Percentiles rank a stretch among this genome's conserved stretches.
phyloP scores from a whole-genome alignment of 2,797 vertebrate genomes.

The Microctenopoma steveboyesi region DNA sequence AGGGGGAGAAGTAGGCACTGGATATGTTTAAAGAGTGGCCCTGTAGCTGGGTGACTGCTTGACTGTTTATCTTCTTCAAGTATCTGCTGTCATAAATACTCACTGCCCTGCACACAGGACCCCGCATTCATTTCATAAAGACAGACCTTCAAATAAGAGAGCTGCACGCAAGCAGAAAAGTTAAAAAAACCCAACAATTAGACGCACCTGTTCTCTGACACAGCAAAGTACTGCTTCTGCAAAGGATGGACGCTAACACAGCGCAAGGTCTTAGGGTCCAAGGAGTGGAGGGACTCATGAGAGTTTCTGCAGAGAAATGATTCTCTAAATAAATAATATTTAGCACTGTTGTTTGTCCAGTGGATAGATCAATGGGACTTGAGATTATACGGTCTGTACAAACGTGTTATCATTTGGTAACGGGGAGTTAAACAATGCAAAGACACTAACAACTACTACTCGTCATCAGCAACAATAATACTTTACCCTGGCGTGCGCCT shows the following conservation, averaged over 20 bases:
- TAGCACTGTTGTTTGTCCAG: background rate
- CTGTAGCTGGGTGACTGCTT: constrained; percentile 76
- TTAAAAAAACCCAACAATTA: background rate
- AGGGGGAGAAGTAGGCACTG: constrained; percentile 91
- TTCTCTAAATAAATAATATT: background rate
- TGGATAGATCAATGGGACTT: too few species aligned
- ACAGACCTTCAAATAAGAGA: background rate
- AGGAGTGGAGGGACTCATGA: constrained; percentile 73
- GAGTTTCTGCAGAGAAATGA: constrained; percentile 63
- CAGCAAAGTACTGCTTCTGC: constrained; percentile 86
- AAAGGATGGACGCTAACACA: constrained; percentile 89
- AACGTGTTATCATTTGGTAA: too few species aligned
- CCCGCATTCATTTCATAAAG: background rate
- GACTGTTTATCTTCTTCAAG: constrained; percentile 71
- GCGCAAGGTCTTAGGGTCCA: constrained; percentile 75
- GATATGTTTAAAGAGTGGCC: constrained; percentile 83
- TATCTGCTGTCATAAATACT: constrained; percentile 87
- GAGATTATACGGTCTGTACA: too few species aligned
- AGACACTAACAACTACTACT: background rate
- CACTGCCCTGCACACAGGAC: constrained; percentile 63
- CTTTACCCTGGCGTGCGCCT: constrained; percentile 83
- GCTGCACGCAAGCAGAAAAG: background rate
- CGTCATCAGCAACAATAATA: background rate
- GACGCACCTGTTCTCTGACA: constrained; percentile 84
- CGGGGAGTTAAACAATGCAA: background rate